Conservation (phyloP, 2,797 vertebrate species). For the Diceros bicornis region DNA sequence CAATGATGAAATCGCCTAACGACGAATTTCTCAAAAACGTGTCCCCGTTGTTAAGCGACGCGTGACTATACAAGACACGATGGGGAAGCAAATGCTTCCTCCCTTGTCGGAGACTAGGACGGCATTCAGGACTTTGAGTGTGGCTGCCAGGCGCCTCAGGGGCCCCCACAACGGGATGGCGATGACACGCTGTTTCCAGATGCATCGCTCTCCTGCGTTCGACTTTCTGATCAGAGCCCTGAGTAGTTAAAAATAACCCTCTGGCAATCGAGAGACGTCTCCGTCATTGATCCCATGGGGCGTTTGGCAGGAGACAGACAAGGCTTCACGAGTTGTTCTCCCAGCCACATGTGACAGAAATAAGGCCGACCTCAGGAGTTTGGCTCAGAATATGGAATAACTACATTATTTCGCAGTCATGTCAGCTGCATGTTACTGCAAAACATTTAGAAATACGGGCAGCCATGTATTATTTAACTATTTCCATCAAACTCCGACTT, state of each 20-base stretch:
- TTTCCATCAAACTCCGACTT: neutral
- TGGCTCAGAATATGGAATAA: conserved; percentile 85
- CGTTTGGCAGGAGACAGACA: conserved; percentile 81
- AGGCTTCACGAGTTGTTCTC: conserved; percentile 74
- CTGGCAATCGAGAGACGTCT: neutral
- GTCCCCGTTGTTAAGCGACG: no score
- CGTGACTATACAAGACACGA: neutral
- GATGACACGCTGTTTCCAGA: conserved; percentile 73
- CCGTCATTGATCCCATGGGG: conserved; percentile 76
- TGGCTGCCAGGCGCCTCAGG: neutral
- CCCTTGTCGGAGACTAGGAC: fast-evolving
- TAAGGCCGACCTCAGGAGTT: conserved; percentile 84
- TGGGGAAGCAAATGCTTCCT: fast-evolving
- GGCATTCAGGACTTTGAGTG: fast-evolving
- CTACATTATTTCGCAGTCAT: conserved; percentile 74
- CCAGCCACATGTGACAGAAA: conserved; percentile 82
- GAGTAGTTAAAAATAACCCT: neutral
- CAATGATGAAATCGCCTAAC: no score
- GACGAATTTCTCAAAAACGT: no score
- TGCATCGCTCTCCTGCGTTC: conserved; percentile 71
- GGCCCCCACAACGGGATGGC: neutral
- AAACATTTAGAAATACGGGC: conserved; percentile 82
- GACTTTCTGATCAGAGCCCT: neutral
- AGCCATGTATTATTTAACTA: conserved; percentile 77
- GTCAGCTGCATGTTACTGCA: conserved; percentile 82